Conservation (phyloP, 2,888 invertebrate genomes). For the Oasisia sp. region DNA sequence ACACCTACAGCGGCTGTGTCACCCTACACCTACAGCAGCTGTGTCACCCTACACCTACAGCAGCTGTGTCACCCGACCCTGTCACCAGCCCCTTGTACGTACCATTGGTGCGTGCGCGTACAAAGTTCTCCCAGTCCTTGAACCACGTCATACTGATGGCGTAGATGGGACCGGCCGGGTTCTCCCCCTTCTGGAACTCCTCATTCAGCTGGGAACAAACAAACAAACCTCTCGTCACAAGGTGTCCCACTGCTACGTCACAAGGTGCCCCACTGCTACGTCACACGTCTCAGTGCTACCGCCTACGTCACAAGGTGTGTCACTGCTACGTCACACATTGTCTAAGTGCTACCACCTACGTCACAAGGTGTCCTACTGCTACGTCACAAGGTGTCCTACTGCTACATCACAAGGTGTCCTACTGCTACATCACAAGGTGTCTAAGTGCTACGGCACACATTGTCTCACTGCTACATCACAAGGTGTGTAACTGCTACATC, state of each 20-base stretch:
- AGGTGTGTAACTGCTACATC: too few relatives aligned
- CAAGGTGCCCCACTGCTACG: too few relatives aligned
- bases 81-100: slow-evolving; percentile 39
- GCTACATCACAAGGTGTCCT: too few relatives aligned
- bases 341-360: too few relatives aligned
- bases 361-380: too few relatives aligned
- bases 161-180: slow-evolving; percentile 75
- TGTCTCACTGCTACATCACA: too few relatives aligned
- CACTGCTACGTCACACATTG: too few relatives aligned
- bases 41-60: too few relatives aligned
- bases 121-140: slow-evolving; percentile 91
- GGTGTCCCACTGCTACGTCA: background rate
- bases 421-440: too few relatives aligned
- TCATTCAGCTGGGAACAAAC: slow-evolving; percentile 58
- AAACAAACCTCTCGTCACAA: background rate
- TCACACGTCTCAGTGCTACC: background rate
- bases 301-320: too few relatives aligned
- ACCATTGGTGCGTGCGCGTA: slow-evolving; percentile 75
- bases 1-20: background rate
- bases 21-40: background rate
- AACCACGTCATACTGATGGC: slow-evolving; percentile 89
- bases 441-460: too few relatives aligned
- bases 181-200: slow-evolving; percentile 70
- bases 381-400: too few relatives aligned
- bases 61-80: background rate